Percentiles rank a stretch among this genome's conserved stretches.
Evolutionary conservation across 2,888 invertebrate genomes (phyloP).

Genomic region (Cyclophora punctaria): DNA sequence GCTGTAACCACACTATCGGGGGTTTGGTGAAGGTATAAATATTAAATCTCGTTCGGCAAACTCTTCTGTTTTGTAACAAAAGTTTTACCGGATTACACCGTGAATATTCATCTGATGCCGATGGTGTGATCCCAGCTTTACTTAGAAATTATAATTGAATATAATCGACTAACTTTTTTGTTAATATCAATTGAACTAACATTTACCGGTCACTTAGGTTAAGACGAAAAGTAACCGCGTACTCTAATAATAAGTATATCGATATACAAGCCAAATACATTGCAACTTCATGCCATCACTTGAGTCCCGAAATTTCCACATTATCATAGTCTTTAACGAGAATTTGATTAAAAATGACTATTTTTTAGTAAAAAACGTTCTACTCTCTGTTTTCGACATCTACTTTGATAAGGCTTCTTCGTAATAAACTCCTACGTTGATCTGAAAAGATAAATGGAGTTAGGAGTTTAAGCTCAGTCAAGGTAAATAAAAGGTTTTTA

Average conservation of each 20-base stretch:
- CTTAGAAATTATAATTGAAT: too few relatives aligned
- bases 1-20: too few relatives aligned
- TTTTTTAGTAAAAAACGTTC: constrained; percentile 61
- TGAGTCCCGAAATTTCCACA: constrained; percentile 63
- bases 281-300: constrained; percentile 33
- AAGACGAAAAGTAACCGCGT: too few relatives aligned
- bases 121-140: too few relatives aligned
- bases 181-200: too few relatives aligned
- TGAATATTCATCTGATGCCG: too few relatives aligned
- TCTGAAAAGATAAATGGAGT: constrained; percentile 49
- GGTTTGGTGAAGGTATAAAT: too few relatives aligned
- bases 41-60: too few relatives aligned
- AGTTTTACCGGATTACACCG: too few relatives aligned
- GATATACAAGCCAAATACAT: constrained; percentile 34
- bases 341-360: constrained; percentile 51
- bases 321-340: constrained; percentile 57
- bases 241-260: constrained; percentile 15
- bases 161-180: too few relatives aligned
- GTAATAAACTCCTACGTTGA: constrained; percentile 74
- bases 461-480: background rate
- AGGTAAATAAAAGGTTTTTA: background rate
- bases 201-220: too few relatives aligned
- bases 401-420: constrained; percentile 74
- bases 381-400: constrained; percentile 52
- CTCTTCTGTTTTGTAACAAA: too few relatives aligned